Percentiles rank a stretch among this genome's conserved stretches.
Evolutionary conservation across 2,888 invertebrate genomes (phyloP).

Genomic region (Sinotaia quadrata): DNA sequence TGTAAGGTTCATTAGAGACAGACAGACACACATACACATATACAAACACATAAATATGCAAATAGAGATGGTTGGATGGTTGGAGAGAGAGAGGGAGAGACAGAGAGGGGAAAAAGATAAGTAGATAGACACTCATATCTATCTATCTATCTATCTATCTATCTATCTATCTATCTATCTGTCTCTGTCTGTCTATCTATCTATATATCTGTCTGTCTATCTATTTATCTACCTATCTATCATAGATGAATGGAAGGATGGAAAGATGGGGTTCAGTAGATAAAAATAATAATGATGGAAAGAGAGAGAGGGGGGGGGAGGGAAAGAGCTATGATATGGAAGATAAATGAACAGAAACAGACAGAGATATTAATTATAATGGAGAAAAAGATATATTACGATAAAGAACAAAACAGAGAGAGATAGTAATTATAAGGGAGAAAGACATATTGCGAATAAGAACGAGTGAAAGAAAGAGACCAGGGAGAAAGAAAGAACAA

Average conservation of each 20-base stretch:
- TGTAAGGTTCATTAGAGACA: too few relatives aligned
- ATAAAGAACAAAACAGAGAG: constrained; percentile 7
- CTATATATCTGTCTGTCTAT: too few relatives aligned
- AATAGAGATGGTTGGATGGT: too few relatives aligned
- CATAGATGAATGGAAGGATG: too few relatives aligned
- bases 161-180: too few relatives aligned
- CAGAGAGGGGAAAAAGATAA: neutral
- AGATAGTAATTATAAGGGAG: constrained; percentile 19
- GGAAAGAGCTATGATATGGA: constrained; percentile 8
- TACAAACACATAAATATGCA: too few relatives aligned
- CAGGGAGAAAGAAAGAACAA: neutral
- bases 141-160: too few relatives aligned
- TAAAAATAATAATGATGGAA: neutral
- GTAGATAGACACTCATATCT: neutral
- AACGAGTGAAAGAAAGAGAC: neutral
- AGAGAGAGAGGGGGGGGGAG: constrained; percentile 17
- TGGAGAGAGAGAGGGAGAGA: too few relatives aligned
- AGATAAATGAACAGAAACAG: constrained; percentile 6
- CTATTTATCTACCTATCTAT: too few relatives aligned
- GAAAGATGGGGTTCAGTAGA: neutral
- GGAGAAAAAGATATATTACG: neutral
- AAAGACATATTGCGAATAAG: neutral
- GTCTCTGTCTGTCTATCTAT: too few relatives aligned
- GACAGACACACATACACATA: too few relatives aligned
- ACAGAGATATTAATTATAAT: neutral